Base-by-base conservation (phyloP, 2,113 vertebrate species). In the Ploceus nigricollis region DNA sequence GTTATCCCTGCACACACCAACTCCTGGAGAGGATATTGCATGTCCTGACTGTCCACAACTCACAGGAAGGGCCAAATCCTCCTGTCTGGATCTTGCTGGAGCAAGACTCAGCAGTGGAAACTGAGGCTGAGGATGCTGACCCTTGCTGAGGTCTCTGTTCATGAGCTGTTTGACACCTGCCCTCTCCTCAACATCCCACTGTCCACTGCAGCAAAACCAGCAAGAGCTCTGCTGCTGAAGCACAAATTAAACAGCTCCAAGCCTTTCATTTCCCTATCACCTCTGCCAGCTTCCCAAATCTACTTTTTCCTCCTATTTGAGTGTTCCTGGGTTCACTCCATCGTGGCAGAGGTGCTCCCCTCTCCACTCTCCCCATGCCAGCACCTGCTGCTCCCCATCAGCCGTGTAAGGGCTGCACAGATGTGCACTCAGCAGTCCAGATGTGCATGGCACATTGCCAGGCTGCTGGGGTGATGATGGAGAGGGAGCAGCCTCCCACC, bases 1-100 rank as follows among this genome's bases (percentile, higher is more conserved):
- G 30, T 56, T 39, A 40, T 6, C n/a, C 44, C 40, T 3, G 5
- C n/a, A 18, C 14, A 2, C 48, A 14, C 1, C 1, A n/a, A 0
- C 4, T 69, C 25, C 86, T 31, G 30, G 33, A 68, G 53, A 40
- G 44, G 4, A 12, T 6, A 5, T 0, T 58, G 35, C 23, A 35
- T 7, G 20, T 77, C 69, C 66, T 7, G 16, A 30, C 4, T 12
- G 45, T 22, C 6, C 75, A 25, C 61, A 61, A 1, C 37, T 7
- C 65, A 35, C 11, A 2, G 70, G 7, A 12, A 9, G 11, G 20
- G 30, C 24, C 15, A 64, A 54, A 35, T 0, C 12, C 9, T 77
- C 69, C 73, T 33, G 35, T 8, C 27, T 8, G 11, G 11, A 7
- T 33, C 45, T 9, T 18, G 9, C 33, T 44, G 68, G 37, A 73